phyloP scores from a whole-genome alignment of 2,113 vertebrate genomes.

The Zapornia atra region DNA sequence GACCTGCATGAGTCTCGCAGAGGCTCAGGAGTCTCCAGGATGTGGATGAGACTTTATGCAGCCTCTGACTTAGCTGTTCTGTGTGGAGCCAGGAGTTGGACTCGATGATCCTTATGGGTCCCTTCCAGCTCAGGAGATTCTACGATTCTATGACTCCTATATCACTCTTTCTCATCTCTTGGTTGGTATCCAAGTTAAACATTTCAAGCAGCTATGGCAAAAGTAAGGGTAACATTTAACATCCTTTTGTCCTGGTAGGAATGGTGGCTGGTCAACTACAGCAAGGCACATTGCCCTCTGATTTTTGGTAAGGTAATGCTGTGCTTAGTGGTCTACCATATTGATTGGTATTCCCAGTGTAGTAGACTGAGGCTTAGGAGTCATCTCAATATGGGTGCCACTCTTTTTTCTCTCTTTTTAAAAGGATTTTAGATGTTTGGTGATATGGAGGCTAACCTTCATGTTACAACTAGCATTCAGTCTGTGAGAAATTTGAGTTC shows the following conservation, averaged over 20 bases:
- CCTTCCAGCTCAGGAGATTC: too few species aligned
- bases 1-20: not conserved
- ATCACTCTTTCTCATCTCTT: not conserved
- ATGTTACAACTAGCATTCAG: not conserved
- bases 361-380: not conserved
- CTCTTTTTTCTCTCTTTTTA: not conserved
- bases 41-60: fast-evolving
- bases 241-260: not conserved
- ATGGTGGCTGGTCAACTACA: not conserved
- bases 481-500: not conserved
- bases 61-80: too few species aligned
- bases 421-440: not conserved
- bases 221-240: not conserved
- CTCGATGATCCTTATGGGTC: too few species aligned
- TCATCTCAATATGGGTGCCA: fast-evolving
- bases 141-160: too few species aligned
- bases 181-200: not conserved
- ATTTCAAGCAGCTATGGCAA: not conserved
- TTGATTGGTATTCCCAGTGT: not conserved
- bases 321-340: not conserved
- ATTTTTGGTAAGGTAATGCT: not conserved
- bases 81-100: too few species aligned
- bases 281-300: not conserved
- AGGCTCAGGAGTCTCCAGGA: not conserved
- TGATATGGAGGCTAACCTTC: not conserved